phyloP scores from a whole-genome alignment of 2,797 vertebrate genomes.

The Sebastes flavidus region DNA sequence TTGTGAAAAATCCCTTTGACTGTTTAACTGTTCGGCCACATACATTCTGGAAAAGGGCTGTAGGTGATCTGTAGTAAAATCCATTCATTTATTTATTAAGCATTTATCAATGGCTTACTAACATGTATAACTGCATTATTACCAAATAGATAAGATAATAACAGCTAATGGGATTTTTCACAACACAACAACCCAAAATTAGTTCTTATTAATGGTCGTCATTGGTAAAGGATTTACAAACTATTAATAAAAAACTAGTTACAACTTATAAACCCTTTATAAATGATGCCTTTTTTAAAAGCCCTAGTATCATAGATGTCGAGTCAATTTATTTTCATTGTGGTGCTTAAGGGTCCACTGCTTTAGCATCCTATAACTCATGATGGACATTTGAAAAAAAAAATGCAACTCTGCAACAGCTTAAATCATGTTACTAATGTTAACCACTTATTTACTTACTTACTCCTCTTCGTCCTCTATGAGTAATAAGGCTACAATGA shows the following conservation, averaged over 20 bases:
- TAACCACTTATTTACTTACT: no score
- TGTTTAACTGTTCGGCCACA: background rate
- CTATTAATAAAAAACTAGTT: background rate
- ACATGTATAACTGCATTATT: background rate
- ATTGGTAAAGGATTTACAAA: background rate
- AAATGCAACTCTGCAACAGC: no score
- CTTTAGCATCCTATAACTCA: no score
- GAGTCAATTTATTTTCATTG: background rate
- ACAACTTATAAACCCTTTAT: background rate
- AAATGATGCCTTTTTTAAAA: background rate
- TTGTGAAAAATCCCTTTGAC: background rate
- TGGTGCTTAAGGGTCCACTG: no score
- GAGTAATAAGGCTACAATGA: no score
- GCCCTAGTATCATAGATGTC: background rate
- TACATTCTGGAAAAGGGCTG: background rate
- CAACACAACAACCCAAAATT: background rate
- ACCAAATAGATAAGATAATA: background rate
- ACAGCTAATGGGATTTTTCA: background rate
- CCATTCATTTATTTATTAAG: background rate
- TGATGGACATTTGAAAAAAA: no score
- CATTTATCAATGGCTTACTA: background rate
- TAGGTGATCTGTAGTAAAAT: background rate
- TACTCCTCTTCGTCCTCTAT: no score
- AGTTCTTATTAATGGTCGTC: background rate
- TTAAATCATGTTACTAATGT: no score